Base-by-base conservation (phyloP, 2,113 vertebrate species). In the Cryptotis parvus region DNA sequence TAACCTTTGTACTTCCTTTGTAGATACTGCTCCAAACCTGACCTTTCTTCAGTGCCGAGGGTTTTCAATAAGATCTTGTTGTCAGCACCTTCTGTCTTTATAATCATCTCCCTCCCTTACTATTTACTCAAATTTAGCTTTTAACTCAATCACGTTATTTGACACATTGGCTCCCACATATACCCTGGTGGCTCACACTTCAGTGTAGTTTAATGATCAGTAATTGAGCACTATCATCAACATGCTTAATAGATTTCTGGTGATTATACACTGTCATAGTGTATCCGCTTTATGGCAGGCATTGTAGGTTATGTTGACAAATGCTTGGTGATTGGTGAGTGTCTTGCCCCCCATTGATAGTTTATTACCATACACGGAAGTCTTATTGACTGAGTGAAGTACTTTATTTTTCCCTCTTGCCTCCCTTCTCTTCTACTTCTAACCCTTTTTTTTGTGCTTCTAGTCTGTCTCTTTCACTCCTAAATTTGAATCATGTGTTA, bases 181-280 rank as follows among this genome's bases (percentile, higher is more conserved):
- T 55, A 55, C 20, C 15, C 14, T 55, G 52, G 52, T 55, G 3
- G 20, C 52, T 55, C 52, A 14, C 52, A 22, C 15, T 55, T 3
- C 8, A 49, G 14, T 49, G 45, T 49, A 14, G 45, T 49, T 9
- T 49, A 49, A 52, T 52, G 10, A 8, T 52, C 49, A 52, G 4
- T 14, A 52, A 52, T 52, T 4, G 55, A 58, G 55, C 55, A 22
- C 55, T 58, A 7, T 16, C 55, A 58, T 22, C 18, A 22, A 58
- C 20, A 22, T 24, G 55, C 24, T 49, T 20, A 61, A 43, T 18
- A 66, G 41, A 31, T 35, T 45, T 31, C 37, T 92, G 49, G 33
- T 9, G 1, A 2, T 7, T 26, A 3, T 3, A 6, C 1, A 16
- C 31, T 52, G 3, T 65, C 8, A 0, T 9, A n/a, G 61, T n/a